A percentile compares a stretch with the other conserved stretches of the same genome.
Evolutionary conservation across 2,113 vertebrate genomes (phyloP).

Genomic region (Boleophthalmus pectinirostris): DNA sequence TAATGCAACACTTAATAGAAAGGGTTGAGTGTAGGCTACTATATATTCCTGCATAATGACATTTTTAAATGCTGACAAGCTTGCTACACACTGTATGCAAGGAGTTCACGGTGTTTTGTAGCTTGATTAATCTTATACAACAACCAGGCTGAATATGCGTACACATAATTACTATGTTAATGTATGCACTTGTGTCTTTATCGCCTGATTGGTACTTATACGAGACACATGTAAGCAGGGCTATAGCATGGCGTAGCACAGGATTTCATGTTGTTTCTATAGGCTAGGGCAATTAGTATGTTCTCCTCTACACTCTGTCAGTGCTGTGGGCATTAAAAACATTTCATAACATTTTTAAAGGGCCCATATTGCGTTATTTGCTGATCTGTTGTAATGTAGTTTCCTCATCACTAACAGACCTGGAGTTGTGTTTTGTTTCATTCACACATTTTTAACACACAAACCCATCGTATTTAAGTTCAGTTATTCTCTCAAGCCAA

Average conservation of each 20-base stretch:
- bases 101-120: neutral
- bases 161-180: conserved; percentile 1
- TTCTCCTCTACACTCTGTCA: neutral
- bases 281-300: neutral
- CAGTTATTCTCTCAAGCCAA: too few relatives aligned
- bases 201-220: neutral
- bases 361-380: too few relatives aligned
- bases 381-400: too few relatives aligned
- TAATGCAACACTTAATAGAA: too few relatives aligned
- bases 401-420: too few relatives aligned
- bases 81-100: too few relatives aligned
- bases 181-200: neutral
- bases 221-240: neutral
- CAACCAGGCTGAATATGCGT: neutral
- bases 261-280: neutral
- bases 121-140: neutral
- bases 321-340: neutral
- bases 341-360: neutral
- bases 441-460: too few relatives aligned
- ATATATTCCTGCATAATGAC: too few relatives aligned
- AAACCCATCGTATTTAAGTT: too few relatives aligned
- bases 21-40: too few relatives aligned
- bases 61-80: too few relatives aligned
- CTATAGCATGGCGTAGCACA: neutral
- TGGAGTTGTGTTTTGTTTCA: too few relatives aligned